These are phyloP conservation scores for Anthopleura xanthogrammica DNA, from an alignment of 92 coral and sea anemone genomes.

Conservation along the genomic window DNA sequence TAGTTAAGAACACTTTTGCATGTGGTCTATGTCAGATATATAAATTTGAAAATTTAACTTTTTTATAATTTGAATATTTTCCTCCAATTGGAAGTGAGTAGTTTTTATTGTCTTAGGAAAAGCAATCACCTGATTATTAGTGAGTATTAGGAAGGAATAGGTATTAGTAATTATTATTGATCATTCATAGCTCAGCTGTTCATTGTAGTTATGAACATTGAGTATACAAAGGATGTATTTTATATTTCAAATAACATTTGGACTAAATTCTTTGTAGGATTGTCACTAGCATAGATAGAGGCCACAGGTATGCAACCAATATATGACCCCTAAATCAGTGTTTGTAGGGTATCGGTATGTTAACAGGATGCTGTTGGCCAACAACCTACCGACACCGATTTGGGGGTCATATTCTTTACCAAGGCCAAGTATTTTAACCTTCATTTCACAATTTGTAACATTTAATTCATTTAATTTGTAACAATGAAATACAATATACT, in stretches of 20 bases:
- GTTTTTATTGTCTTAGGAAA: not conserved
- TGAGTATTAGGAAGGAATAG: not conserved
- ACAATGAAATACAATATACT: too few relatives aligned
- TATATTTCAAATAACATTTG: not conserved
- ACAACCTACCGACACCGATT: too few relatives aligned
- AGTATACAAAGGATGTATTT: not conserved
- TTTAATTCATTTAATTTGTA: too few relatives aligned
- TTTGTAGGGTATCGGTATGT: too few relatives aligned
- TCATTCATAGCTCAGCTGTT: not conserved
- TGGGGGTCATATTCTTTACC: too few relatives aligned
- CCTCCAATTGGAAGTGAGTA: not conserved
- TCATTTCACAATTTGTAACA: too few relatives aligned
- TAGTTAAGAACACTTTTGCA: not conserved
- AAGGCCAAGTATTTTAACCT: too few relatives aligned
- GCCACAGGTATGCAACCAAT: too few relatives aligned
- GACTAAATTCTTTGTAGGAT: not conserved
- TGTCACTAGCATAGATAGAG: too few relatives aligned
- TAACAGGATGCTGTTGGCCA: too few relatives aligned
- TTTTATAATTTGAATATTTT: not conserved
- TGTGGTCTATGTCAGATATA: not conserved
- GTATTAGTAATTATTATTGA: not conserved
- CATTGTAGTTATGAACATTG: not conserved
- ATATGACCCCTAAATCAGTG: too few relatives aligned
- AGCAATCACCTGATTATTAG: not conserved
- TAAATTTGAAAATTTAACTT: not conserved